Conservation (phyloP, 2,113 vertebrate genomes). For the Vanacampus margaritifer region DNA sequence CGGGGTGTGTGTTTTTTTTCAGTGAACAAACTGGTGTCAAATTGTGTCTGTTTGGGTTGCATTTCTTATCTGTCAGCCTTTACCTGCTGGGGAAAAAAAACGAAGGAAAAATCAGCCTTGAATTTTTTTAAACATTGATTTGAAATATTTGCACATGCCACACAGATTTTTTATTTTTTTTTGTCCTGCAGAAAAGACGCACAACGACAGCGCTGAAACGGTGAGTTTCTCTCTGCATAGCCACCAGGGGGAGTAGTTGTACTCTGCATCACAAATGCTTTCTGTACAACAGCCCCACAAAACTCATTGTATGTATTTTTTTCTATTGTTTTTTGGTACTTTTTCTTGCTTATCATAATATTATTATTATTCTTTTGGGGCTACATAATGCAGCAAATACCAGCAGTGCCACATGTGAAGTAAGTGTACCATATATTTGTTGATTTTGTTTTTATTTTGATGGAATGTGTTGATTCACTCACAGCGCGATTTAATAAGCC, state of each 20-base stretch:
- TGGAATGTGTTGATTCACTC: not conserved
- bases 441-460: not conserved
- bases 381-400: conserved; percentile 48
- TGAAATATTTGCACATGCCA: conserved; percentile 6
- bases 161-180: conserved; percentile 5
- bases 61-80: not conserved
- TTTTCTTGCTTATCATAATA: conserved; percentile 20
- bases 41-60: not conserved
- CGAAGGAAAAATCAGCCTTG: not conserved
- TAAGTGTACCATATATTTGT: conserved; percentile 48
- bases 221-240: conserved; percentile 53
- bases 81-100: not conserved
- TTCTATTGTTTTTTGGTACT: conserved; percentile 17
- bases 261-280: conserved; percentile 31
- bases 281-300: conserved; percentile 1
- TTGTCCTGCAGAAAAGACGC: conserved; percentile 43
- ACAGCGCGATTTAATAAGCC: not conserved
- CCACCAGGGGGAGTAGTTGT: conserved; percentile 67
- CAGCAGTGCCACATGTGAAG: conserved; percentile 58
- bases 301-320: conserved; percentile 25
- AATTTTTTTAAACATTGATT: not conserved
- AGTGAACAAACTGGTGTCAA: conserved; percentile 54
- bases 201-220: conserved; percentile 38
- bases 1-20: conserved; percentile 53
- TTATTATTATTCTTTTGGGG: conserved; percentile 7